Conservation (phyloP, 2,113 vertebrate species). For the Brachionichthys hirsutus region DNA sequence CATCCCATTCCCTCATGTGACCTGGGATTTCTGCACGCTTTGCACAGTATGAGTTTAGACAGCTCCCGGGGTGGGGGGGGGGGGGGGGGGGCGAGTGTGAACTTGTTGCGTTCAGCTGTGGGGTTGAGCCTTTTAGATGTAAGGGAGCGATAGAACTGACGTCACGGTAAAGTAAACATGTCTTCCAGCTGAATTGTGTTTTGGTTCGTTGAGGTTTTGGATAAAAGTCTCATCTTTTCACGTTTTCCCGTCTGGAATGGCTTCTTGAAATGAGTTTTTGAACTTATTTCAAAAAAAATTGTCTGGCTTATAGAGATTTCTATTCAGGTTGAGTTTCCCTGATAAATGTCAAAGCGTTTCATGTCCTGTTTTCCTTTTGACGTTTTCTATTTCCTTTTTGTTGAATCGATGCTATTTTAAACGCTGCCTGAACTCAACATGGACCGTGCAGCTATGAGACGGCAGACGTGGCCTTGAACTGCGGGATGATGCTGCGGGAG, state of each 20-base stretch:
- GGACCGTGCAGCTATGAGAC: constrained; percentile 75
- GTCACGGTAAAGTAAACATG: constrained; percentile 10
- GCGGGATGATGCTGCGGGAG: constrained; percentile 83
- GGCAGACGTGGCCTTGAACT: constrained; percentile 81
- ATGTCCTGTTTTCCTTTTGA: no score
- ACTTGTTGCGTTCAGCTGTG: constrained; percentile 57
- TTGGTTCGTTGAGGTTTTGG: neutral
- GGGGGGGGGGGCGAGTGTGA: constrained; percentile 43
- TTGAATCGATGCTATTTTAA: neutral
- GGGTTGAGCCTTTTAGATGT: constrained; percentile 33
- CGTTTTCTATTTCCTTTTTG: neutral
- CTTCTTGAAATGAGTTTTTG: constrained; percentile 3
- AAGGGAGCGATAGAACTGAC: constrained; percentile 27
- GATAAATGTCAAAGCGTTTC: no score
- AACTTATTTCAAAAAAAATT: no score
- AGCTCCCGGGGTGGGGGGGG: no score
- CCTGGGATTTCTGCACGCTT: constrained; percentile 26
- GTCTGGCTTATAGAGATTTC: no score
- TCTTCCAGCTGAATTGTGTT: neutral
- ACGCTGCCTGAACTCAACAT: constrained; percentile 5
- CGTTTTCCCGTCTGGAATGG: neutral
- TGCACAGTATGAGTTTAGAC: constrained; percentile 53
- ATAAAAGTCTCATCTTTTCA: constrained; percentile 4
- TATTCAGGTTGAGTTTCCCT: no score
- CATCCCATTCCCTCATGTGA: neutral